Base-by-base conservation (phyloP, 2,888 invertebrate species). In the Pseudococcus viburni region DNA sequence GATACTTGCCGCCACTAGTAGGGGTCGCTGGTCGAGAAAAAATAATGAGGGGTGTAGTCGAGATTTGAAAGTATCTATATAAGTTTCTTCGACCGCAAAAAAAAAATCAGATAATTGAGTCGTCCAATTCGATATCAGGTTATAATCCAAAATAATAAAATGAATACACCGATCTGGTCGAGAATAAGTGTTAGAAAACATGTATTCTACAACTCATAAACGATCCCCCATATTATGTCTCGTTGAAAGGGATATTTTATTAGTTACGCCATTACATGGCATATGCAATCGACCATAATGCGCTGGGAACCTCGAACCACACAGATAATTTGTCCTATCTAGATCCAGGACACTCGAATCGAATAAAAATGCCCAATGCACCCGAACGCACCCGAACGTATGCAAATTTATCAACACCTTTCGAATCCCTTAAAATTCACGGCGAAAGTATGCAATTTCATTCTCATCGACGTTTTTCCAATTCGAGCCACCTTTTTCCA, bases 371-470 rank as follows among this genome's bases (percentile, higher is more conserved):
- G 4, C 51, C 15, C 17, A 5, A 55, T 1, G 15, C 7, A 12
- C 55, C 12, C 55, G 17, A 17, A 55, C 12, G n/a, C 17, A n/a
- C 59, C 19, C 19, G 59, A 19, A 19, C 51, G 39, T 73, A 73
- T 26, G 73, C 11, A 73, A 33, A 73, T 33, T 26, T 22, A 73
- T 73, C 33, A 73, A 73, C 73, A 73, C 73, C 73, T 33, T 73
- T 73, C 7, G 1, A 33, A 26, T 8, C 73, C 59, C 59, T 59
- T 59, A 59, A n/a, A 33, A 33, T 19, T 59, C 19, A 59, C 6
- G 59, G n/a, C 19, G 19, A 59, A 59, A 19, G n/a, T 59, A 59
- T 59, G 59, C 59, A 59, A 19, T 19, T 59, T 59, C 19, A 59
- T 19, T 59, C 2, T 6, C 19, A 59, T 59, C n/a, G 19, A 59